Conservation (phyloP, 1,140 invertebrate genomes). For the Battus philenor region DNA sequence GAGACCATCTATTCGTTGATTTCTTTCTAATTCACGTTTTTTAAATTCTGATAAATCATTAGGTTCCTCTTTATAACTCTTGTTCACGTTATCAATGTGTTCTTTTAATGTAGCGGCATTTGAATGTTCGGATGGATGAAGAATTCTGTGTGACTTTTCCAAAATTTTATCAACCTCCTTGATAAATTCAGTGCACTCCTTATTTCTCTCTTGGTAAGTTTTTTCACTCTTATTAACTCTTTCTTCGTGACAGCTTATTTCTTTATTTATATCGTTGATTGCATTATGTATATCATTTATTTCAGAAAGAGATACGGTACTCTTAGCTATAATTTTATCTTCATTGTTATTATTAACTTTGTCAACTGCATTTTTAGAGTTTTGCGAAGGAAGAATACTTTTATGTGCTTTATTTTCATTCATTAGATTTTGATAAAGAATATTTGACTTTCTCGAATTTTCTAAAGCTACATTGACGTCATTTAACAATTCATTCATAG, state of each 20-base stretch:
- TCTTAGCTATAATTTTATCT: constrained; percentile 11
- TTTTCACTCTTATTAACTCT: constrained; percentile 51
- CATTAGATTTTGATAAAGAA: constrained; percentile 54
- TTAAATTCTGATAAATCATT: constrained; percentile 24
- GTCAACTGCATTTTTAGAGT: constrained; percentile 15
- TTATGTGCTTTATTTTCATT: constrained; percentile 16
- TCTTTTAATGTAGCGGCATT: constrained; percentile 7
- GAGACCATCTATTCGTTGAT: constrained; percentile 49
- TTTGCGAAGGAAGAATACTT: not conserved
- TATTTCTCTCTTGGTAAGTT: constrained; percentile 48
- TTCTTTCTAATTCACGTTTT: constrained; percentile 40
- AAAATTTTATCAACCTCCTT: constrained; percentile 64
- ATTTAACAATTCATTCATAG: constrained; percentile 66
- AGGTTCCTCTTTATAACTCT: not conserved
- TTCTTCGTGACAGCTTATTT: constrained; percentile 56
- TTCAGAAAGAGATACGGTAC: constrained; percentile 33
- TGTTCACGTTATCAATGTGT: constrained; percentile 1
- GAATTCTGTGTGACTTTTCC: constrained; percentile 50
- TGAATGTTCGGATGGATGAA: constrained; percentile 39
- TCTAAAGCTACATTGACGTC: constrained; percentile 68
- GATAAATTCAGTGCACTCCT: constrained; percentile 58
- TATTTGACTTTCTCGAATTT: constrained; percentile 63
- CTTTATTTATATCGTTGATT: constrained; percentile 47
- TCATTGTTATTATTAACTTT: constrained; percentile 22
- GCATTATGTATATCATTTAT: constrained; percentile 54